Percentiles rank a stretch among this genome's conserved stretches.
These are phyloP conservation scores for Agonopterix alstromeriana DNA, from an alignment of 2,888 invertebrate species.

Conservation along the genomic window DNA sequence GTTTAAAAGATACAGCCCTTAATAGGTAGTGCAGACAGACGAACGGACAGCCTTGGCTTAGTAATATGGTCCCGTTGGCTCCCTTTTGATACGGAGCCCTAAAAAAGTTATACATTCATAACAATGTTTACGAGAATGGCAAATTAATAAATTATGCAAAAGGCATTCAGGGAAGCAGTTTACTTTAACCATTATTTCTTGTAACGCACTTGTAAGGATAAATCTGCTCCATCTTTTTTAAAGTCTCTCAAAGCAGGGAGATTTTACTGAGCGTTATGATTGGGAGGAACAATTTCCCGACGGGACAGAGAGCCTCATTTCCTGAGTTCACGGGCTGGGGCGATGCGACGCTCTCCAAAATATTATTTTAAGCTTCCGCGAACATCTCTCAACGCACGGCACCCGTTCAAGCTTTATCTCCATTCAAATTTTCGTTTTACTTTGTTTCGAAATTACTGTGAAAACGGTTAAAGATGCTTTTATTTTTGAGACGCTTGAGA, in stretches of 20 bases:
- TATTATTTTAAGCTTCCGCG: constrained; percentile 69
- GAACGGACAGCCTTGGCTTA: no score
- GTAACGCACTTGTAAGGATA: constrained; percentile 52
- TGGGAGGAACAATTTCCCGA: constrained; percentile 70
- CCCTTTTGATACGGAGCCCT: no score
- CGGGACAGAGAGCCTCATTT: constrained; percentile 70
- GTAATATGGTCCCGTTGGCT: no score
- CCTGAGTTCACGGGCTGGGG: constrained; percentile 51
- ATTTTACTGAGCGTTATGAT: constrained; percentile 66
- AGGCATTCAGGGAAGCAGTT: no score
- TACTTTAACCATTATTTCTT: constrained; percentile 28
- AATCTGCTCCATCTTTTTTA: constrained; percentile 60
- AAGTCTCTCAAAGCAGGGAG: constrained; percentile 58
- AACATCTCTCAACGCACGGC: constrained; percentile 56
- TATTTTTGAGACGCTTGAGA: constrained; percentile 8
- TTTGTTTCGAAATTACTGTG: constrained; percentile 15
- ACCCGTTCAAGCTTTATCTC: constrained; percentile 38
- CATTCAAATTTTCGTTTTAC: constrained; percentile 37
- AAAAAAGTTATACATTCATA: no score
- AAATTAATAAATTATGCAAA: neutral
- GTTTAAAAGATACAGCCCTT: no score
- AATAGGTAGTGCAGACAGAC: no score
- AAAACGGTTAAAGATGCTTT: constrained; percentile 8
- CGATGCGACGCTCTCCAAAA: constrained; percentile 53
- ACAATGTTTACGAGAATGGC: neutral